Evolutionary conservation across 2,797 vertebrate genomes (phyloP).

Genomic region (Enteromius afrohamiltoni): DNA sequence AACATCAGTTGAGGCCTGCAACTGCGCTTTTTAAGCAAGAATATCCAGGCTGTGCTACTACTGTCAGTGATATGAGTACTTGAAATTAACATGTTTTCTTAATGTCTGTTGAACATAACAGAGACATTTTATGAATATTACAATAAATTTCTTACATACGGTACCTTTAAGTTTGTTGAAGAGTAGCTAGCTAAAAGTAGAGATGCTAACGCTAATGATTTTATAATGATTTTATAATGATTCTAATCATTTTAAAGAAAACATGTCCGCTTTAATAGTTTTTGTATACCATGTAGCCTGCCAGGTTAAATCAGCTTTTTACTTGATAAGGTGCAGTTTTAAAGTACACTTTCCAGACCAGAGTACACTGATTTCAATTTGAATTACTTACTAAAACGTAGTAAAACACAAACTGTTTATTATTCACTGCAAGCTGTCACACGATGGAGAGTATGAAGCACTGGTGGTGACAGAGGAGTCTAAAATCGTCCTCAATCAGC

Average conservation of each 20-base stretch:
- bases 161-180: not conserved
- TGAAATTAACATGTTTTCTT: too few relatives aligned
- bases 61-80: too few relatives aligned
- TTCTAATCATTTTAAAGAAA: not conserved
- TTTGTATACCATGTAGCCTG: not conserved
- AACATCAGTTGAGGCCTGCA: too few relatives aligned
- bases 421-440: constrained; percentile 37
- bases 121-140: too few relatives aligned
- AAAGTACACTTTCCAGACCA: not conserved
- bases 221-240: not conserved
- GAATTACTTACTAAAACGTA: not conserved
- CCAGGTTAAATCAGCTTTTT: not conserved
- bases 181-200: not conserved
- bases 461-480: constrained; percentile 74
- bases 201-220: not conserved
- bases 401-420: not conserved
- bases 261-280: not conserved
- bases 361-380: not conserved
- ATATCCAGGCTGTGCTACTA: too few relatives aligned
- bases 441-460: constrained; percentile 61
- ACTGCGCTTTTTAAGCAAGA: too few relatives aligned
- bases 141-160: too few relatives aligned
- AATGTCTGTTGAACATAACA: too few relatives aligned
- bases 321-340: not conserved
- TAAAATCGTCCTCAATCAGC: constrained; percentile 75